Base-by-base conservation (phyloP, 1,140 invertebrate genomes). In the Drosophila pachea region DNA sequence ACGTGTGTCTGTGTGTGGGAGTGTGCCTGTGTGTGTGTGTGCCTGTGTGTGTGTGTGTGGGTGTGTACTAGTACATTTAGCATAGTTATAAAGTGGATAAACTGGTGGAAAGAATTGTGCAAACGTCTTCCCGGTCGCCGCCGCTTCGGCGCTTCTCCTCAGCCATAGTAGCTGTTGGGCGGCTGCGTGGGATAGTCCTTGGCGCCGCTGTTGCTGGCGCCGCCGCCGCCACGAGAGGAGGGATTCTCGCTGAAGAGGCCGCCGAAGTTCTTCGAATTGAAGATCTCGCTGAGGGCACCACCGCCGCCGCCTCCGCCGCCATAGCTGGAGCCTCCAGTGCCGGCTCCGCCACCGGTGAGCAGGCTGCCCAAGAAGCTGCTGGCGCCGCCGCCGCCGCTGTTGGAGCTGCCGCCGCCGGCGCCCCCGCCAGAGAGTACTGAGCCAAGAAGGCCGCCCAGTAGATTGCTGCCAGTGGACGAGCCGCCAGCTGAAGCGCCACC, bases 191-290 rank as follows among this genome's bases (percentile, higher is more conserved):
- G 88, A 47, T 89, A 89, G 60, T 79, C 75, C 33, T 71, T 86
- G 53, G 73, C 40, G 3, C 81, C 79, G 5, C 69, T 77, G 12
- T 31, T 56, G 16, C 65, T 59, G 7, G 52, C 11, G 48, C 31
- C 48, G 48, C 43, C 22, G 7, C 68, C 56, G 8, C 73, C 61
- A n/a, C 73, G 56, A 1, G 75, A 65, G 0, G 75, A 82, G 0
- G 87, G 87, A 61, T 87, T 88, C 69, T 89, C 87, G 60, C 84
- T 89, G 63, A 89, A 89, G 22, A 89, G 76, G 0, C 87, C 87
- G 33, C 87, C 87, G 31, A 89, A 76, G 59, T 89, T 86, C 55
- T 84, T 83, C 0, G 87, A 89, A 58, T 59, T 81, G 35, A 89
- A 78, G 50, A 89, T 76, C 32, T 89, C 87, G 47, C 84, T 53